Percentiles rank a stretch among this genome's conserved stretches.
phyloP scores from a whole-genome alignment of 2,797 vertebrate species.

The Semaprochilodus insignis region DNA sequence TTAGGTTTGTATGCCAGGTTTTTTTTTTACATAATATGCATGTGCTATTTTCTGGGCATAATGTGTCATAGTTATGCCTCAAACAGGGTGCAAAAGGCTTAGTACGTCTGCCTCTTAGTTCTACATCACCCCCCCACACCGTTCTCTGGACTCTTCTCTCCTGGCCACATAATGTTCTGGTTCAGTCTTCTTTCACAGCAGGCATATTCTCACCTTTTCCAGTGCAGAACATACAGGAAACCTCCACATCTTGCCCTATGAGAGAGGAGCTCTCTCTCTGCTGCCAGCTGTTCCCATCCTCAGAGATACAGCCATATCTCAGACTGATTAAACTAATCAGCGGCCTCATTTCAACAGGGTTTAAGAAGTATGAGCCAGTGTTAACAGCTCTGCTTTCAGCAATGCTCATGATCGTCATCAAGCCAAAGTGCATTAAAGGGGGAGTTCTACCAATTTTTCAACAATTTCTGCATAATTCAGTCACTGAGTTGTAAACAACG shows the following conservation, averaged over 20 bases:
- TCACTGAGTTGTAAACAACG: too few species aligned
- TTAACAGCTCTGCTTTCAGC: neutral
- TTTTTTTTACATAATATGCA: neutral
- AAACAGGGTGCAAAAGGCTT: neutral
- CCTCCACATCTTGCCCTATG: neutral
- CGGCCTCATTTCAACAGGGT: neutral
- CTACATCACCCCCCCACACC: neutral
- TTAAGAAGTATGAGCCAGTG: neutral
- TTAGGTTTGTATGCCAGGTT: neutral
- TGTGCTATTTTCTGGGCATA: neutral
- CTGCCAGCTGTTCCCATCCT: neutral
- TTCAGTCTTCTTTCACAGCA: neutral
- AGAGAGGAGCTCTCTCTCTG: neutral
- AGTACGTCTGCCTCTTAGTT: neutral
- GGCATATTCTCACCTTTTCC: neutral
- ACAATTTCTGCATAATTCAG: too few species aligned
- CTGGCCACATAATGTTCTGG: neutral
- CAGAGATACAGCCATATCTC: neutral
- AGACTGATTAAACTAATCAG: neutral
- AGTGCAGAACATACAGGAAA: neutral
- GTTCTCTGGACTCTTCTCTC: neutral
- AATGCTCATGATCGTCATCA: neutral
- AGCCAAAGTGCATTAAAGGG: neutral
- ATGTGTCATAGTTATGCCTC: neutral
- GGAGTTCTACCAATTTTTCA: too few species aligned